These are phyloP conservation scores for Limnodromus scolopaceus DNA, from an alignment of 2,797 vertebrate species.

Conservation along the genomic window DNA sequence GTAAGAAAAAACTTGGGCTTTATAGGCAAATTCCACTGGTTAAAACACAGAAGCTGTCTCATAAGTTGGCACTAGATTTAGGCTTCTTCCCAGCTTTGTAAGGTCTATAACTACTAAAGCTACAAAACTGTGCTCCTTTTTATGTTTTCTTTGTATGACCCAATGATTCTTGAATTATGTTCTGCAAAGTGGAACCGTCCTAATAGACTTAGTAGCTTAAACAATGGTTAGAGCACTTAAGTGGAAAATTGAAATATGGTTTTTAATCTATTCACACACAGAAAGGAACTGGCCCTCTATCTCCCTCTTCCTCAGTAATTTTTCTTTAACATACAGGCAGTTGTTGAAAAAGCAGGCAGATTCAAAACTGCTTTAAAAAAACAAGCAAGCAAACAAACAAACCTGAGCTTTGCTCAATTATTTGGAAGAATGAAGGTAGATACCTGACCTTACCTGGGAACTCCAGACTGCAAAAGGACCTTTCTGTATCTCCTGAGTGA, in stretches of 20 bases:
- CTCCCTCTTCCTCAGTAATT: background rate
- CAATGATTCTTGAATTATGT: constrained; percentile 47
- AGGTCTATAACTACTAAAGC: background rate
- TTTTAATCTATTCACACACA: background rate
- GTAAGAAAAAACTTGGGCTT: background rate
- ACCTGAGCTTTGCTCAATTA: background rate
- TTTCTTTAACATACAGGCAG: background rate
- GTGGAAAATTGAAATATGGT: constrained; percentile 55
- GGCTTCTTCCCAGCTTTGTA: background rate
- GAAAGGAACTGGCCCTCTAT: background rate
- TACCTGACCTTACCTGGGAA: background rate
- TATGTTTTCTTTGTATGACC: constrained; percentile 22
- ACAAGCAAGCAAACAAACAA: background rate
- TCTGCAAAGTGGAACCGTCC: constrained; percentile 39
- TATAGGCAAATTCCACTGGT: background rate
- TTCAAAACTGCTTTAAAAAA: background rate
- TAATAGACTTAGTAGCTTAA: constrained; percentile 34
- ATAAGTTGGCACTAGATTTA: background rate
- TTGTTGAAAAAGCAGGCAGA: background rate
- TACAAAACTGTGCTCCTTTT: background rate
- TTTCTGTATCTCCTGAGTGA: background rate
- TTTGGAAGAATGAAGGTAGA: background rate
- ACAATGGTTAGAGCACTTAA: constrained; percentile 14
- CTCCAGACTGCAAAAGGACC: background rate
- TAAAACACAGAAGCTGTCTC: background rate